A percentile compares a stretch with the other conserved stretches of the same genome.
Conservation (phyloP, 2,113 vertebrate genomes). For the Erythrolamprus reginae region DNA sequence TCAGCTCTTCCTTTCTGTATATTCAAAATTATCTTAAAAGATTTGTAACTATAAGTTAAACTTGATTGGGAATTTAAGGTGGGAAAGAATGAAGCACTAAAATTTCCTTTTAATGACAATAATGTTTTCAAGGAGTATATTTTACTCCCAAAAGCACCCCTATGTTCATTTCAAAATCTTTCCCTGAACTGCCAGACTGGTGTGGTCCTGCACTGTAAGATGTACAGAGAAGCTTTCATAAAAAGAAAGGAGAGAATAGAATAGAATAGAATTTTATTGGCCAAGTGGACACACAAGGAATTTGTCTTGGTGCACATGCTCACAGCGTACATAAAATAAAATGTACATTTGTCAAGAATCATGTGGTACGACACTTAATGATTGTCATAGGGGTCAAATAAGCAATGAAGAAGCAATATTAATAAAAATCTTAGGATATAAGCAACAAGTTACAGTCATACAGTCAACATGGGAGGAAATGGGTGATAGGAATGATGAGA, state of each 20-base stretch:
- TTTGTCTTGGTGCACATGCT: too few relatives aligned
- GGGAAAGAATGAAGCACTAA: neutral
- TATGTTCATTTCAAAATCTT: neutral
- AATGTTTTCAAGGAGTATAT: neutral
- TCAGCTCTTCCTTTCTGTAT: neutral
- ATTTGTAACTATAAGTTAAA: neutral
- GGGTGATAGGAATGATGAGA: too few relatives aligned
- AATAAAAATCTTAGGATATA: too few relatives aligned
- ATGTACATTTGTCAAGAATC: too few relatives aligned
- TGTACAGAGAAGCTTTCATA: neutral
- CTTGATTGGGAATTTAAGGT: neutral
- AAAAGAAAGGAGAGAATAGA: neutral
- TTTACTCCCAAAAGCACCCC: neutral
- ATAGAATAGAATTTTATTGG: too few relatives aligned
- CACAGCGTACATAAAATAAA: too few relatives aligned
- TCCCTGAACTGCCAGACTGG: neutral
- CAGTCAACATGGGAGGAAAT: too few relatives aligned
- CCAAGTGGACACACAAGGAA: too few relatives aligned
- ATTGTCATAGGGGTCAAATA: too few relatives aligned
- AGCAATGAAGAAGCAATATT: too few relatives aligned
- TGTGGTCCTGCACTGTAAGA: neutral
- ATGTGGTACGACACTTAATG: too few relatives aligned
- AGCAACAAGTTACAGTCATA: too few relatives aligned
- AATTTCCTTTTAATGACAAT: neutral
- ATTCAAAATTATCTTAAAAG: neutral